A percentile compares a stretch with the other conserved stretches of the same genome.
phyloP scores from a whole-genome alignment of 1,140 invertebrate genomes.

The Mylabris phalerata region DNA sequence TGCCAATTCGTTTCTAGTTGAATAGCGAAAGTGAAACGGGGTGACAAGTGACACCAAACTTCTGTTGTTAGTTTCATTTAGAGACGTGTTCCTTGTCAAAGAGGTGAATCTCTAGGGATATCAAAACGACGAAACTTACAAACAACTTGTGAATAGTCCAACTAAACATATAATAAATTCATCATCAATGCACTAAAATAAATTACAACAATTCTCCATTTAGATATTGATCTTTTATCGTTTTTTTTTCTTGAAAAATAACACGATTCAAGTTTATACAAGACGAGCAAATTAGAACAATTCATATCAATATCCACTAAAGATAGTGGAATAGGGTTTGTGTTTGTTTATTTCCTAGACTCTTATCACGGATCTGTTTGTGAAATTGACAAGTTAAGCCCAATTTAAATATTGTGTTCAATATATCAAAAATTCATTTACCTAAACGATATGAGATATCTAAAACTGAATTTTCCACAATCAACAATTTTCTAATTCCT shows the following conservation, averaged over 20 bases:
- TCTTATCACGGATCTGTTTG: slow-evolving; percentile 12
- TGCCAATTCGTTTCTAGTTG: slow-evolving; percentile 22
- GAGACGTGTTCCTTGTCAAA: slow-evolving; percentile 34
- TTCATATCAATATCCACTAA: too few relatives aligned
- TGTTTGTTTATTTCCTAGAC: background rate
- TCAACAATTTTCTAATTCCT: too few relatives aligned
- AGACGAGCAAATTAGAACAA: too few relatives aligned
- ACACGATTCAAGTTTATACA: too few relatives aligned
- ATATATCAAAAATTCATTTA: slow-evolving; percentile 4
- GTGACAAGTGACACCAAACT: slow-evolving; percentile 34
- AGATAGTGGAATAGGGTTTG: too few relatives aligned
- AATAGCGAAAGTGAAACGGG: slow-evolving; percentile 26
- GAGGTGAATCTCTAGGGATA: slow-evolving; percentile 28
- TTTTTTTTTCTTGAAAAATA: too few relatives aligned
- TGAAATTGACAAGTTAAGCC: slow-evolving; percentile 17
- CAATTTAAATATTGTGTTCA: slow-evolving; percentile 10
- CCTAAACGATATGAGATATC: background rate
- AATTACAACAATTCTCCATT: background rate
- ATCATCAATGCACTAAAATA: background rate
- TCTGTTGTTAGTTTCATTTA: slow-evolving; percentile 31
- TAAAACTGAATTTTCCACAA: background rate
- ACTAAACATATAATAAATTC: slow-evolving; percentile 1
- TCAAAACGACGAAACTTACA: slow-evolving; percentile 3
- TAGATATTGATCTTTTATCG: background rate
- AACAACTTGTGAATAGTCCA: slow-evolving; percentile 8